Conservation (phyloP, 2,797 vertebrate genomes). For the Dendrocincla tyrannina region DNA sequence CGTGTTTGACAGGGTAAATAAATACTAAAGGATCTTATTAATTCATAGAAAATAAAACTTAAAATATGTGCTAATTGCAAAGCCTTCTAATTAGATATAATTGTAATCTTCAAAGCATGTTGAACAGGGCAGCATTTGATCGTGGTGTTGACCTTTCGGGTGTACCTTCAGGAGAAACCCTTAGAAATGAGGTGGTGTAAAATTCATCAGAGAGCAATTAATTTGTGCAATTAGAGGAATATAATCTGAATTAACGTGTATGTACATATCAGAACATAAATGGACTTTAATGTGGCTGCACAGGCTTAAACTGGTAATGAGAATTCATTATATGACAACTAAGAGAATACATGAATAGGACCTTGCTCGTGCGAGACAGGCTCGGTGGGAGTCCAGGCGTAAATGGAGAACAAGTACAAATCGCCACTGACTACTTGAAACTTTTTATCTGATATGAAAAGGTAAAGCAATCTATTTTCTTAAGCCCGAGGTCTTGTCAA, state of each 20-base stretch:
- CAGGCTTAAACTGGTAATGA: neutral
- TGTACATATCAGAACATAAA: constrained; percentile 37
- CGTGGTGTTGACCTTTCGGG: constrained; percentile 68
- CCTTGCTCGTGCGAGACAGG: neutral
- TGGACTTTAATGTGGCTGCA: constrained; percentile 30
- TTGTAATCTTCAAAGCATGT: constrained; percentile 73
- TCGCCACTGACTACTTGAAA: neutral
- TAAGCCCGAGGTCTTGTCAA: neutral
- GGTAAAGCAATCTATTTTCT: constrained; percentile 14
- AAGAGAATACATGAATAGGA: neutral
- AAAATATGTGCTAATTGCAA: constrained; percentile 60
- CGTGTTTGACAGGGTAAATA: neutral
- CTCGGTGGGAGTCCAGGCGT: neutral
- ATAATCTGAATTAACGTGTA: constrained; percentile 50
- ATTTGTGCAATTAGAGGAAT: constrained; percentile 68
- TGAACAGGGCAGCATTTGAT: constrained; percentile 64
- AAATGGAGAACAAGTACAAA: neutral
- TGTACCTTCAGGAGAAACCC: constrained; percentile 40
- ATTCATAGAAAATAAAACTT: constrained; percentile 62
- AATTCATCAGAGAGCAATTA: constrained; percentile 74
- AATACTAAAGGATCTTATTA: constrained; percentile 50
- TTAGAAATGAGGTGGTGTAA: constrained; percentile 62
- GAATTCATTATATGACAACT: neutral
- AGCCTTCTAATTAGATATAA: constrained; percentile 71
- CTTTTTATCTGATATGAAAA: neutral